These are phyloP conservation scores for Trichoplusia ni DNA, from an alignment of 1,140 invertebrate genomes.

Conservation along the genomic window DNA sequence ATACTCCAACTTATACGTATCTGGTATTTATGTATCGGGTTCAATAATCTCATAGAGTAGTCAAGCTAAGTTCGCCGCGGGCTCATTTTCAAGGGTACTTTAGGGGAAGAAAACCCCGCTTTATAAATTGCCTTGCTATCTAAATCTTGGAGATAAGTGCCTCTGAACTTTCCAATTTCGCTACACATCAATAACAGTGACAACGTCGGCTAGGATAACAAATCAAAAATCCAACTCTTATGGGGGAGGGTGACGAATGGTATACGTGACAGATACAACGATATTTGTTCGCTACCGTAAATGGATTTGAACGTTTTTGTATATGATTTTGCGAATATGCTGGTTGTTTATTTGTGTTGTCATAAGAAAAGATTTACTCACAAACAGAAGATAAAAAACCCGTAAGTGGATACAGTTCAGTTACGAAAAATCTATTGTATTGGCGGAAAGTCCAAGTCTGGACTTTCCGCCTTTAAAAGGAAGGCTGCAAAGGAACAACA, in stretches of 20 bases:
- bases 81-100: constrained; percentile 60
- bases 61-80: constrained; percentile 19
- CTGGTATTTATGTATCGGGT: constrained; percentile 29
- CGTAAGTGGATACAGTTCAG: too few relatives aligned
- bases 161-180: constrained; percentile 79
- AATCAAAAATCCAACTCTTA: constrained; percentile 70
- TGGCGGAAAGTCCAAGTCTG: too few relatives aligned
- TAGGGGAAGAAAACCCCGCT: constrained; percentile 66
- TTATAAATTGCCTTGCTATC: constrained; percentile 80
- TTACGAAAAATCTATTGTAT: too few relatives aligned
- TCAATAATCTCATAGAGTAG: constrained; percentile 22
- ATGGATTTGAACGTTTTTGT: constrained; percentile 19
- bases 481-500: too few relatives aligned
- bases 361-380: too few relatives aligned
- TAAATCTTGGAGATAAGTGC: constrained; percentile 79
- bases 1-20: constrained; percentile 25
- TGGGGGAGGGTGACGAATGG: constrained; percentile 50
- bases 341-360: not conserved
- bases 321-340: too few relatives aligned
- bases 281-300: constrained; percentile 13
- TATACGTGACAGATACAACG: constrained; percentile 34
- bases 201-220: constrained; percentile 63
- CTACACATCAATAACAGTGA: constrained; percentile 79
- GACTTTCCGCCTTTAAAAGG: too few relatives aligned
- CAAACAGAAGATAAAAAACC: too few relatives aligned